phyloP scores from a whole-genome alignment of 2,113 vertebrate species.

The Cebidichthys violaceus region DNA sequence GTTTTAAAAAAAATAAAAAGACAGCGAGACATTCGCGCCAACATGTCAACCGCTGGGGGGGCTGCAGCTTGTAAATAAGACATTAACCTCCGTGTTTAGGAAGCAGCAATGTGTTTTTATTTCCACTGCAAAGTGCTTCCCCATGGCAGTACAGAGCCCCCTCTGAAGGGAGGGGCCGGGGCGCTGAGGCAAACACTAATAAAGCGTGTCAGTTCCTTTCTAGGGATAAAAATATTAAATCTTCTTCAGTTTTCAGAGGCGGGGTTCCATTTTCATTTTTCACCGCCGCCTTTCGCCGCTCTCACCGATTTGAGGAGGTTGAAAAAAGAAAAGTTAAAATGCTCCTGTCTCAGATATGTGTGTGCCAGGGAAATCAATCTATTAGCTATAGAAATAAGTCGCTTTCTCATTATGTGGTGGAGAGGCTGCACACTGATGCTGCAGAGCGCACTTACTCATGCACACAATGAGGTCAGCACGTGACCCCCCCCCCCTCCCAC shows the following conservation, averaged over 20 bases:
- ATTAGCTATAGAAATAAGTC: slow-evolving; percentile 72
- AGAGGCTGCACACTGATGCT: slow-evolving; percentile 45
- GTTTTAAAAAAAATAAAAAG: slow-evolving; percentile 9
- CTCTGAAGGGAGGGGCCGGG: slow-evolving; percentile 19
- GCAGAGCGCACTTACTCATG: slow-evolving; percentile 78
- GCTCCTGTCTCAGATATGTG: slow-evolving; percentile 62
- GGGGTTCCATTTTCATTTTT: slow-evolving; percentile 57
- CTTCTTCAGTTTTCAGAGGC: slow-evolving; percentile 59
- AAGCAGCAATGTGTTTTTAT: slow-evolving; percentile 52
- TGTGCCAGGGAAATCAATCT: slow-evolving; percentile 74
- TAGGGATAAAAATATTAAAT: slow-evolving; percentile 77
- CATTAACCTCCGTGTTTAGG: slow-evolving; percentile 69
- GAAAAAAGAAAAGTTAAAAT: slow-evolving; percentile 7
- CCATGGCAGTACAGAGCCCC: slow-evolving; percentile 31
- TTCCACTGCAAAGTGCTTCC: slow-evolving; percentile 60
- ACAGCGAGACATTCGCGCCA: slow-evolving; percentile 49
- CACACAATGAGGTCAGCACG: slow-evolving; percentile 86
- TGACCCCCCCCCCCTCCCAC: slow-evolving; percentile 65
- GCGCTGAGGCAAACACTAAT: slow-evolving; percentile 67
- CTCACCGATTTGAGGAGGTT: slow-evolving; percentile 41
- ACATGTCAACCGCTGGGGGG: slow-evolving; percentile 40
- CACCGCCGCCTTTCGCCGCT: slow-evolving; percentile 21
- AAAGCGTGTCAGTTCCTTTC: slow-evolving; percentile 76
- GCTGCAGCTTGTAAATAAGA: slow-evolving; percentile 67
- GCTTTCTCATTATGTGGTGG: slow-evolving; percentile 47